Percentiles rank a stretch among this genome's conserved stretches.
phyloP scores from a whole-genome alignment of 2,888 invertebrate genomes.

The Papilio gigon region DNA sequence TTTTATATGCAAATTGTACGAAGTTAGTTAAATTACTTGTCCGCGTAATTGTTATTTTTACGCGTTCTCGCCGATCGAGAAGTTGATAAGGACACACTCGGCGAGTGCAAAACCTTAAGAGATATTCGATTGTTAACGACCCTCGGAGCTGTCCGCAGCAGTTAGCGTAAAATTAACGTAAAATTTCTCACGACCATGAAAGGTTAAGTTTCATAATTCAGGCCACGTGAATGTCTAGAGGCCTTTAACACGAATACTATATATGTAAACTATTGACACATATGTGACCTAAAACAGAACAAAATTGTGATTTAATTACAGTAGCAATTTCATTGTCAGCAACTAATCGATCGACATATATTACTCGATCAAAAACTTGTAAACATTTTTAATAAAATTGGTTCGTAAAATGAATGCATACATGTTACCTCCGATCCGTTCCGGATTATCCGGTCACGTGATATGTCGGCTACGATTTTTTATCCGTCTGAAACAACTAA shows the following conservation, averaged over 20 bases:
- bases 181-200: constrained; percentile 30
- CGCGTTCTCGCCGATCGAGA: constrained; percentile 8
- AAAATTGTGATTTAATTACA: neutral
- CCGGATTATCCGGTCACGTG: constrained; percentile 1
- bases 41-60: constrained; percentile 4
- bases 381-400: neutral
- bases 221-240: constrained; percentile 26
- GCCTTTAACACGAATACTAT: constrained; percentile 27
- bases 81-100: neutral
- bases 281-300: constrained; percentile 13
- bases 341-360: neutral
- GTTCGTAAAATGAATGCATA: neutral
- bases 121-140: constrained; percentile 29
- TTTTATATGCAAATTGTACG: constrained; percentile 11
- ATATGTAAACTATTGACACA: constrained; percentile 14
- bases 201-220: constrained; percentile 34
- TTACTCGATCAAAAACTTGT: no score
- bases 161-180: constrained; percentile 17
- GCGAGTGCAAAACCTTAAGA: neutral
- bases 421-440: neutral
- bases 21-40: constrained; percentile 2
- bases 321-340: neutral
- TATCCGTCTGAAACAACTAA: constrained; percentile 1
- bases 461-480: neutral
- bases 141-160: constrained; percentile 8